phyloP scores from a whole-genome alignment of 1,140 invertebrate species.

The Drosophila littoralis region DNA sequence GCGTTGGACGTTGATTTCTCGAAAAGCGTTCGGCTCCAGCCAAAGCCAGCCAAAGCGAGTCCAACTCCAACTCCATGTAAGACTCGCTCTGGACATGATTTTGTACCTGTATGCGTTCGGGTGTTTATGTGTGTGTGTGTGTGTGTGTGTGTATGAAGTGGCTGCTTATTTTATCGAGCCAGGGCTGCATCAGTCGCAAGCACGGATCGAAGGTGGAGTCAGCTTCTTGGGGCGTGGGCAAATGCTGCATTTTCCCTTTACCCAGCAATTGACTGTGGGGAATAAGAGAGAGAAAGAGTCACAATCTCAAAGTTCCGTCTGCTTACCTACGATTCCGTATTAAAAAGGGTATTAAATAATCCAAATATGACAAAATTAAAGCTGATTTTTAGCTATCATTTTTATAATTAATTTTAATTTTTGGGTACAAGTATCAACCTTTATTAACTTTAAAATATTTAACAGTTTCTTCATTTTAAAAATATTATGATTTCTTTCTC shows the following conservation, averaged over 20 bases:
- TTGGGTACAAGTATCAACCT: too few relatives aligned
- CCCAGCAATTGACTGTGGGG: background rate
- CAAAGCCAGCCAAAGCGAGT: conserved; percentile 6
- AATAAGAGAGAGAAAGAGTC: background rate
- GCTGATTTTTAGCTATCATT: background rate
- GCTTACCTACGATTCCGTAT: too few relatives aligned
- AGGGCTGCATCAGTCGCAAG: conserved; percentile 60
- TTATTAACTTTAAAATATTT: too few relatives aligned
- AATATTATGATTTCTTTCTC: too few relatives aligned
- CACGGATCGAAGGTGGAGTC: conserved; percentile 65
- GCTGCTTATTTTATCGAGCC: conserved; percentile 57
- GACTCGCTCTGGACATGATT: conserved; percentile 48
- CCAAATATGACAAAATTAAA: too few relatives aligned
- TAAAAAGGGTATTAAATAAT: too few relatives aligned
- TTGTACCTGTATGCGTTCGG: conserved; percentile 28
- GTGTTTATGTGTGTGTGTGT: conserved; percentile 19
- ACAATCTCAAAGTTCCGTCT: background rate
- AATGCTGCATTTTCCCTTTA: conserved; percentile 26
- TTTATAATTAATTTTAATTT: background rate
- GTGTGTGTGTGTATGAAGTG: conserved; percentile 23
- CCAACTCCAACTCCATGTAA: conserved; percentile 33
- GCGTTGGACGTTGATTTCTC: conserved; percentile 81
- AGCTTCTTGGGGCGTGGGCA: conserved; percentile 69
- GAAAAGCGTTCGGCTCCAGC: conserved; percentile 70
- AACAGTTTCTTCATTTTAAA: too few relatives aligned